Base-by-base conservation (phyloP, 2,797 vertebrate genomes). In the Eulemur coronatus region DNA sequence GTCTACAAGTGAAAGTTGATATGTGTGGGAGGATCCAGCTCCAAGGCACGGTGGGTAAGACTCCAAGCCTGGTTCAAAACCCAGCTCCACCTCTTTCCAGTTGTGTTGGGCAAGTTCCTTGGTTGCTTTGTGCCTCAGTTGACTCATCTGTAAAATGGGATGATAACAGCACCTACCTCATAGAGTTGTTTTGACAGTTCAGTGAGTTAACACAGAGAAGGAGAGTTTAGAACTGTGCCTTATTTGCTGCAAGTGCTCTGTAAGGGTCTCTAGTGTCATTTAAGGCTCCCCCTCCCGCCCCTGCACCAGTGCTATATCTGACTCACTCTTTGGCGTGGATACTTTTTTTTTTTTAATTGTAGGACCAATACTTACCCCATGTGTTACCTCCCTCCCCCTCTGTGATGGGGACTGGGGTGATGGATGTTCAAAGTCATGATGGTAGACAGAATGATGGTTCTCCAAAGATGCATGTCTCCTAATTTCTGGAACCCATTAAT, bases 221-320 rank as follows among this genome's bases (percentile, higher is more conserved):
- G 57, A 59, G 75, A 57, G 52, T 17, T 52, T 61, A 70, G 67
- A 35, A 15, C 33, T 18, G 26, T 2, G 15, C 67, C 78, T 69
- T 5, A 7, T 6, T 9, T 8, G 1, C 8, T 9, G n/a, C 24
- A 9, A 1, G 24, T 2, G 22, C 14, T 26, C 0, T 1, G 17
- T 3, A 24, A 70, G 7, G 22, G 15, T 65, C 22, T 7, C 52
- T 8, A 9, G n/a, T 24, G 75, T 41, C 22, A 48, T 3, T 38
- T 63, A 35, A 11, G 35, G 12, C 1, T 4, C 33, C 50, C 28
- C 24, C 13, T 28, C 9, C 0, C 1, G 38, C 18, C 67, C 11
- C 18, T 4, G 8, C 22, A 1, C 33, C 24, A 2, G 35, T 26
- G 20, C 55, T 46, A 43, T 50, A 10, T 69, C 69, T 30, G n/a